A percentile compares a stretch with the other conserved stretches of the same genome.
Conservation (phyloP, 2,113 vertebrate genomes). For the Pedionomus torquatus region DNA sequence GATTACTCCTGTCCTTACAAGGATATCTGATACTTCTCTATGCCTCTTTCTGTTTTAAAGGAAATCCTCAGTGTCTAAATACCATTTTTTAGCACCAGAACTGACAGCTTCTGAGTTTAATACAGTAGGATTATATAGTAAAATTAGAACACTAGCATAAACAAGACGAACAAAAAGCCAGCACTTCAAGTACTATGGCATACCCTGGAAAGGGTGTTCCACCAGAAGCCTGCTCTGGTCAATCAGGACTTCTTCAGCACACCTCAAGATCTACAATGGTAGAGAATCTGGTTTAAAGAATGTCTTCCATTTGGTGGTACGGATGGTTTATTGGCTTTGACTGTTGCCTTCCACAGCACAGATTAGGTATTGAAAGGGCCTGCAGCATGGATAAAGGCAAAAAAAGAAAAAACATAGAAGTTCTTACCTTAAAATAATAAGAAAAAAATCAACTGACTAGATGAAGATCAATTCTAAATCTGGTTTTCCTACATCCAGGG, state of each 20-base stretch:
- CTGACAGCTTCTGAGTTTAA: not conserved
- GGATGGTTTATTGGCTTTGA: not conserved
- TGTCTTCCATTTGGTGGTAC: not conserved
- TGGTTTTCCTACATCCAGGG: not conserved
- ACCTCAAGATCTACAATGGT: not conserved
- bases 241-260: not conserved
- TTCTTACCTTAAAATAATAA: not conserved
- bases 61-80: not conserved
- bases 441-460: not conserved
- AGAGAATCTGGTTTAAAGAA: not conserved
- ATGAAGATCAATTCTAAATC: not conserved
- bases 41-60: not conserved
- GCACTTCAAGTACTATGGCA: not conserved
- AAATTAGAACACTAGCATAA: not conserved
- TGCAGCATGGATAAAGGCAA: not conserved
- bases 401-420: not conserved
- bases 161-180: not conserved
- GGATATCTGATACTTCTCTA: not conserved
- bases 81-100: not conserved
- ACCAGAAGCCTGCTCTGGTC: not conserved
- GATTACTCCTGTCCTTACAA: not conserved
- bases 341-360: not conserved
- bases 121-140: not conserved
- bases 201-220: not conserved
- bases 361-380: not conserved